phyloP scores from a whole-genome alignment of 2,888 invertebrate genomes.

The Dichetophora obliterata region DNA sequence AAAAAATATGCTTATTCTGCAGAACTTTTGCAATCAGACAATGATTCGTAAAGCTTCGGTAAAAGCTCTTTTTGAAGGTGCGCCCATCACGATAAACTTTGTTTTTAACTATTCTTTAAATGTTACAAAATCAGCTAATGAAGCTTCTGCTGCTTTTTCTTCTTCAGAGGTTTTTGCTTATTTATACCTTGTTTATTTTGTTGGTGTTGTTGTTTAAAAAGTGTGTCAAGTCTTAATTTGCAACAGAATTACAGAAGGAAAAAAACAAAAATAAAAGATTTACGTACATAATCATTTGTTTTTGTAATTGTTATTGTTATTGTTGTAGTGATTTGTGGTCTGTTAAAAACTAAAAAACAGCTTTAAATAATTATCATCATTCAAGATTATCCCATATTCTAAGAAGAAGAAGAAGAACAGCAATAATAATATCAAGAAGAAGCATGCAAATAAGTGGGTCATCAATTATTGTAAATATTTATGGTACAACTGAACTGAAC shows the following conservation, averaged over 20 bases:
- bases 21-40: no score
- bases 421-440: not conserved
- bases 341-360: not conserved
- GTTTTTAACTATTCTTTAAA: constrained; percentile 2
- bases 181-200: not conserved
- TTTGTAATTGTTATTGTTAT: not conserved
- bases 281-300: not conserved
- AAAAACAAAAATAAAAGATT: not conserved
- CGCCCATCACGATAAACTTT: not conserved
- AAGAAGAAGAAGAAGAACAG: not conserved
- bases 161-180: not conserved
- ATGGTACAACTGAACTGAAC: no score
- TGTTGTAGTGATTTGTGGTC: not conserved
- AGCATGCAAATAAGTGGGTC: not conserved
- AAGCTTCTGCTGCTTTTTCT: not conserved
- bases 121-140: not conserved
- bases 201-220: not conserved
- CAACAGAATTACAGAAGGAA: not conserved
- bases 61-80: no score
- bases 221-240: constrained; percentile 11
- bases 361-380: no score
- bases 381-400: not conserved
- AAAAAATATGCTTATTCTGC: no score
- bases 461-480: not conserved
- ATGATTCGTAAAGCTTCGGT: no score